These are phyloP conservation scores for Epinotia bilunana DNA, from an alignment of 2,888 invertebrate species.

Conservation along the genomic window DNA sequence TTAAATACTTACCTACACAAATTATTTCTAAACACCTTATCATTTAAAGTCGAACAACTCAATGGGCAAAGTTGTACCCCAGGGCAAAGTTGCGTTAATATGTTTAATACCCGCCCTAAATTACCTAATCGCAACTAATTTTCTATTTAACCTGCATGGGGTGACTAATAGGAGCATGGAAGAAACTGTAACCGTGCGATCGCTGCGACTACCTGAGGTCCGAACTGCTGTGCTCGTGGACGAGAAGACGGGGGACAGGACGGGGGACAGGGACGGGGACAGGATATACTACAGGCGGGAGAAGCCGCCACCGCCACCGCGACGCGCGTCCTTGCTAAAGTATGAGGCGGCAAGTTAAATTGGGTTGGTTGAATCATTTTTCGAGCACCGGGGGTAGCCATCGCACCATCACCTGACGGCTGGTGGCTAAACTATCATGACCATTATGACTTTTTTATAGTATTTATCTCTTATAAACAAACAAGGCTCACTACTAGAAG, in stretches of 20 bases:
- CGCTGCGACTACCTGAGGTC: slow-evolving; percentile 72
- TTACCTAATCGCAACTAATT: slow-evolving; percentile 19
- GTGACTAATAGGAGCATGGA: slow-evolving; percentile 69
- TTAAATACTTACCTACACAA: no score
- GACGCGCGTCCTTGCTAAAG: slow-evolving; percentile 71
- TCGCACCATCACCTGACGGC: slow-evolving; percentile 41
- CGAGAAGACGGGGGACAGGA: slow-evolving; percentile 50
- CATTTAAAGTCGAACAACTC: neutral
- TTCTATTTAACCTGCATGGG: slow-evolving; percentile 68
- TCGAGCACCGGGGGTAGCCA: slow-evolving; percentile 51
- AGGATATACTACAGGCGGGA: slow-evolving; percentile 58
- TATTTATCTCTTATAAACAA: neutral
- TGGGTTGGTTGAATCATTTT: slow-evolving; percentile 65
- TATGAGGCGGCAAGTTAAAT: slow-evolving; percentile 62
- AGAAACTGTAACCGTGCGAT: slow-evolving; percentile 70
- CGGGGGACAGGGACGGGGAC: slow-evolving; percentile 44
- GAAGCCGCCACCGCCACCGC: slow-evolving; percentile 74
- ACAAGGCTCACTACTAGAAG: neutral
- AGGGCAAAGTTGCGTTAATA: neutral
- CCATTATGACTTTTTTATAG: slow-evolving; percentile 6
- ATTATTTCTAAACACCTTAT: neutral
- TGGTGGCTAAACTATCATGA: neutral
- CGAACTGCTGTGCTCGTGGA: slow-evolving; percentile 66
- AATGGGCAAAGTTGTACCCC: neutral
- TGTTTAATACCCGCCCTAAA: neutral